Conservation (phyloP, 2,113 vertebrate species). For the Lepisosteus osseus region DNA sequence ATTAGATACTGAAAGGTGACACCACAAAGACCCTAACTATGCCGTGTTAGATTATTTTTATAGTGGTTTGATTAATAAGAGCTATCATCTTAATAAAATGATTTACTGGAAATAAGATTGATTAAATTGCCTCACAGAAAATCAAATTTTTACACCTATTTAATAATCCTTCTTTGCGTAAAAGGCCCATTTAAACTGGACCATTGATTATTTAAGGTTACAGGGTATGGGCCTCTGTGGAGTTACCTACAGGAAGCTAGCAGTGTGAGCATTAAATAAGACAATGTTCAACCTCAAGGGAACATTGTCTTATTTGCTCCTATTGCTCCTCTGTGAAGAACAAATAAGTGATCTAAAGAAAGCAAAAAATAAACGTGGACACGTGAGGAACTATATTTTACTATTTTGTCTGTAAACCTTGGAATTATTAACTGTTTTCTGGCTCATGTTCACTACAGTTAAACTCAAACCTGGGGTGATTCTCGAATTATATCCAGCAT, state of each 20-base stretch:
- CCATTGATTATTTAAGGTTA: not conserved
- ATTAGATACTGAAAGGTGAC: slow-evolving; percentile 9
- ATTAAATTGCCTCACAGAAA: slow-evolving; percentile 13
- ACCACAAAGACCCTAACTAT: slow-evolving; percentile 1
- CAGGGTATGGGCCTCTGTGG: not conserved
- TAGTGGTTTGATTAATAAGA: slow-evolving; percentile 13
- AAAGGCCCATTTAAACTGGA: not conserved
- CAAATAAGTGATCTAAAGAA: no score
- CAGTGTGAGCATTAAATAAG: slow-evolving; percentile 18
- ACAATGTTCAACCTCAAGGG: not conserved
- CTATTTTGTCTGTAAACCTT: no score
- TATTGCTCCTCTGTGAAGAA: no score
- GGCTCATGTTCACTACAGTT: no score
- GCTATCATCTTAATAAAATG: not conserved
- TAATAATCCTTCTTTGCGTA: not conserved
- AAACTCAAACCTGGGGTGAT: no score
- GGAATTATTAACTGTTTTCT: no score
- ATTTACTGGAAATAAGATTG: slow-evolving; percentile 9
- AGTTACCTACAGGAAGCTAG: not conserved
- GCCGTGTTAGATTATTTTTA: slow-evolving; percentile 6
- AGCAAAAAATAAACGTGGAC: no score
- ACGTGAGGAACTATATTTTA: no score
- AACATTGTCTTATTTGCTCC: no score
- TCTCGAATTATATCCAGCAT: no score
- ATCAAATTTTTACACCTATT: slow-evolving; percentile 12